These are phyloP conservation scores for Clarias magur DNA, from an alignment of 2,113 vertebrate species.

Conservation along the genomic window DNA sequence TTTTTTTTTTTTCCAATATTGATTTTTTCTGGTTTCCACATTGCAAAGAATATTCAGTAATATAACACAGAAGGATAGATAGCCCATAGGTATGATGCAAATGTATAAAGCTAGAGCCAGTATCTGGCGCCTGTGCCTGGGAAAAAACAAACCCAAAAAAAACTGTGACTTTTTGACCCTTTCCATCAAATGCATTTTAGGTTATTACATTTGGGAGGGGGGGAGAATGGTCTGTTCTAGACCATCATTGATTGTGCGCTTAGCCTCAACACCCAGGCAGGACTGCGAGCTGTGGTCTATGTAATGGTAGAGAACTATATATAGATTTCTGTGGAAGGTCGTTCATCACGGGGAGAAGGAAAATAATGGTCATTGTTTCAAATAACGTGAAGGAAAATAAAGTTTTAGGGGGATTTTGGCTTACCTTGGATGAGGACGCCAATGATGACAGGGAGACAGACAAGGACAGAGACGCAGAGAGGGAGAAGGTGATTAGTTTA, in stretches of 20 bases:
- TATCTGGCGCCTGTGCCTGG: neutral
- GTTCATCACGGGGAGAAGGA: conserved; percentile 34
- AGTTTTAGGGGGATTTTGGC: conserved; percentile 41
- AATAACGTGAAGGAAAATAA: conserved; percentile 24
- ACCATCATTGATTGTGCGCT: conserved; percentile 53
- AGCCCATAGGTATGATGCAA: neutral
- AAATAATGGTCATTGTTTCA: conserved; percentile 50
- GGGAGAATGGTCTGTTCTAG: conserved; percentile 44
- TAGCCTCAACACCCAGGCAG: neutral
- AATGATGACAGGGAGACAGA: conserved; percentile 21
- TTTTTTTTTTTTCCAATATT: neutral
- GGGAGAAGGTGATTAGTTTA: conserved; percentile 21
- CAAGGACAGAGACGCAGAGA: neutral
- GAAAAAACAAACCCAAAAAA: neutral
- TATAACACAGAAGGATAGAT: neutral
- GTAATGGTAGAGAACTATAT: conserved; percentile 50
- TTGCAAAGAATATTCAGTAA: conserved; percentile 4
- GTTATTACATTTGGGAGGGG: conserved; percentile 53
- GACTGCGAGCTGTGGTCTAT: conserved; percentile 29
- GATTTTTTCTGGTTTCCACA: neutral
- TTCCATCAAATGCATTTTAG: conserved; percentile 35
- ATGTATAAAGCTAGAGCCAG: conserved; percentile 50
- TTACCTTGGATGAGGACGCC: conserved; percentile 60
- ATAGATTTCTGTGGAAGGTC: conserved; percentile 46
- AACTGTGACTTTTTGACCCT: conserved; percentile 6